Conservation (phyloP, 2,888 invertebrate genomes). For the Osedax fenrisi region DNA sequence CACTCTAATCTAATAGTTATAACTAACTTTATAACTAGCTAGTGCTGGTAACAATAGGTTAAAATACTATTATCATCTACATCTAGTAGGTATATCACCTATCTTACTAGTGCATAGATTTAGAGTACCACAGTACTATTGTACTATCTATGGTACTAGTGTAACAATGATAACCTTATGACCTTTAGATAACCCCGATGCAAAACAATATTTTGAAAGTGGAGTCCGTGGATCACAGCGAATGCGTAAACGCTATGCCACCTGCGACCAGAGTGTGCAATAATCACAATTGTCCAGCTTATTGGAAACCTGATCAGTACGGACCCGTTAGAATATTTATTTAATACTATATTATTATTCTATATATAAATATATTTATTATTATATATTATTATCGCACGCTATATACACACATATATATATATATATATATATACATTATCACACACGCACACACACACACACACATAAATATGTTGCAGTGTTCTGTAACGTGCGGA, state of each 20-base stretch:
- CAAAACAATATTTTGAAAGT: not conserved
- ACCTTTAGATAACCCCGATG: not conserved
- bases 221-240: not conserved
- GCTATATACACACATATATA: not conserved
- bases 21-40: no score
- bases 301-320: not conserved
- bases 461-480: slow-evolving; percentile 37
- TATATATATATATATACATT: not conserved
- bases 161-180: no score
- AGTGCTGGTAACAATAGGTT: no score
- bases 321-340: not conserved
- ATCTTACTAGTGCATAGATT: no score
- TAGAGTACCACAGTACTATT: no score
- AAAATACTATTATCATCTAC: no score
- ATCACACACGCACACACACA: not conserved
- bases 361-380: not conserved
- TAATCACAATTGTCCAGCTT: not conserved
- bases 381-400: no score
- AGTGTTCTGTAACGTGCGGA: slow-evolving; percentile 88
- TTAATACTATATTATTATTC: not conserved
- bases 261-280: not conserved
- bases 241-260: not conserved
- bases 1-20: no score
- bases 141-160: no score
- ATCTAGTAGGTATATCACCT: no score